Base-by-base conservation (phyloP, 2,797 vertebrate genomes). In the Macrochelys suwanniensis region DNA sequence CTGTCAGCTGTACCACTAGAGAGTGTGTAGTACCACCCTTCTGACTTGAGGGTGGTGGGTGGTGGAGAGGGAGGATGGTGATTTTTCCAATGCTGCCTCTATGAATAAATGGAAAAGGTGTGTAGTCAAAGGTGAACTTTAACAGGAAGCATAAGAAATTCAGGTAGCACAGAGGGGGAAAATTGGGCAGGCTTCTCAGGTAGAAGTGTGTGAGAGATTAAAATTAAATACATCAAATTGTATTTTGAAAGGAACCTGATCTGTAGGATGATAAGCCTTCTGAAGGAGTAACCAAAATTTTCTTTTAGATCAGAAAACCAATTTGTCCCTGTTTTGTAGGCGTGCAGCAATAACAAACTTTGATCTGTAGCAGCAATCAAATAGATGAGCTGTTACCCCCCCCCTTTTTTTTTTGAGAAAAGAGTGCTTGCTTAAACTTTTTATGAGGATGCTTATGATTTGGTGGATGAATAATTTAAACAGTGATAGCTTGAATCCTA, bases 11-110 rank as follows among this genome's bases (percentile, higher is more conserved):
- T 76, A 25, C 11, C 23, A 11, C 5, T 45, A 74, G 68, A 74
- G 23, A 26, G 11, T 26, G 11, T 76, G 28, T 45, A 12, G 25
- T 47, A 76, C 42, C 5, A 45, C 37, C 37, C 25, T 77, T 49
- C 42, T 47, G n/a, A 5, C 0, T 47, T 37, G 0, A 11, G 0
- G 0, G 2, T 1, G 3, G 9, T 5, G n/a, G 7, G 23, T 25
- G 7, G 13, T 77, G 74, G 26, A 77, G 45, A 17, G 74, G 25
- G 13, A 77, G 45, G 74, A 49, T 49, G 47, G 74, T 71, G 68
- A 26, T 6, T 47, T 82, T 6, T 9, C 1, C 26, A 4, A 4
- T 85, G 9, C 3, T 4, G 59, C 16, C 25, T 50, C 16, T 87
- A 47, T 85, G 0, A 1, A 78, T 82, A 37, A 51, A 47, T 9